A percentile compares a stretch with the other conserved stretches of the same genome.
These are phyloP conservation scores for Conops quadrifasciatus DNA, from an alignment of 2,888 invertebrate genomes.

Conservation along the genomic window DNA sequence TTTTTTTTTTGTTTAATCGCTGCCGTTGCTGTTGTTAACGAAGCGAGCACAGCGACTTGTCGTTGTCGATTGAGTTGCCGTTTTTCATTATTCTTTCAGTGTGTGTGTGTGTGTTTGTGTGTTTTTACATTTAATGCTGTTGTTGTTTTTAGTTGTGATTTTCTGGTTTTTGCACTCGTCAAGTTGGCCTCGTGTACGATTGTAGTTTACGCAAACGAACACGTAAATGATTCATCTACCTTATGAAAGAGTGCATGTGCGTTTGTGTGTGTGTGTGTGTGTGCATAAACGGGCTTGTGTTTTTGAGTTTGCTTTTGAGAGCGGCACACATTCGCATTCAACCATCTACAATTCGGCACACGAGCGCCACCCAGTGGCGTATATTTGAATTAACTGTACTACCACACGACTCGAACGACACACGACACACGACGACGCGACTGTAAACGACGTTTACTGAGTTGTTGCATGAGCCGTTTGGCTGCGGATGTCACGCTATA, in stretches of 20 bases:
- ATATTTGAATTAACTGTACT: conserved; percentile 32
- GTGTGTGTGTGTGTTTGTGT: too few species aligned
- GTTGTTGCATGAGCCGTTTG: too few species aligned
- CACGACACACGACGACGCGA: not conserved
- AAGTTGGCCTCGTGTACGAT: conserved; percentile 8
- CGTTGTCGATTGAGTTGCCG: not conserved
- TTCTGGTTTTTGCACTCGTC: conserved; percentile 8
- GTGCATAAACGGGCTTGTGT: too few species aligned
- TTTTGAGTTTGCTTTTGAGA: not conserved
- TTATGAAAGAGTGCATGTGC: not conserved
- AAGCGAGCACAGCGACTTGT: not conserved
- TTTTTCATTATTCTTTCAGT: not conserved
- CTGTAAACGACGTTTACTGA: not conserved
- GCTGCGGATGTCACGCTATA: too few species aligned
- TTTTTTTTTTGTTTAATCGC: too few species aligned
- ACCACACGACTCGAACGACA: not conserved
- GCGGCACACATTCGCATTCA: not conserved
- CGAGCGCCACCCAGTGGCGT: conserved; percentile 29
- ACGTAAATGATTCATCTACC: not conserved
- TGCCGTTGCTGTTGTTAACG: too few species aligned
- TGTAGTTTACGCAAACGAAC: not conserved
- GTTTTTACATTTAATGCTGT: not conserved
- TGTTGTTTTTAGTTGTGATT: conserved; percentile 13
- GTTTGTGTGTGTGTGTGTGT: not conserved
- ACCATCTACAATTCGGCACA: not conserved